Evolutionary conservation across 2,888 invertebrate species (phyloP).

Genomic region (Mechanitis messenoides): DNA sequence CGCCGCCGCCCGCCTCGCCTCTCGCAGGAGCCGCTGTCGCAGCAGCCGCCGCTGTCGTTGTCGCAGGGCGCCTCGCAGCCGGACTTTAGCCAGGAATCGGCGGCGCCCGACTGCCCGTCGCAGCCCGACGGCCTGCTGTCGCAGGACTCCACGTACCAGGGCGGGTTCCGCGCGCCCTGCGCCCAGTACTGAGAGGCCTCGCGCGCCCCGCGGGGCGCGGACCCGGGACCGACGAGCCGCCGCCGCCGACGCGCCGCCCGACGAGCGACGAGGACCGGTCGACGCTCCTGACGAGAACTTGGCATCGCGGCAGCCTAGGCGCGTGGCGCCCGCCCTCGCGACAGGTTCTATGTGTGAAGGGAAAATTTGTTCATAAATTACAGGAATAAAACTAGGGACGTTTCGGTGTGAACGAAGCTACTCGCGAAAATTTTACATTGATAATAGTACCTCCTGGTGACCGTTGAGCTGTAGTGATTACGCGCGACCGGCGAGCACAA

Average conservation of each 20-base stretch:
- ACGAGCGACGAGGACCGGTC: constrained; percentile 31
- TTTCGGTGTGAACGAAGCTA: constrained; percentile 15
- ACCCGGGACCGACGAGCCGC: constrained; percentile 43
- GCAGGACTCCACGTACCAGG: constrained; percentile 93
- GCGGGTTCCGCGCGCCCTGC: constrained; percentile 81
- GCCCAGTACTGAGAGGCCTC: constrained; percentile 81
- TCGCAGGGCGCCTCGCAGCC: constrained; percentile 85
- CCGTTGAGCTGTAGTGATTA: constrained; percentile 7
- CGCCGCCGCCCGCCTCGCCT: constrained; percentile 65
- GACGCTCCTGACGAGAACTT: constrained; percentile 40
- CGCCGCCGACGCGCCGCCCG: constrained; percentile 37
- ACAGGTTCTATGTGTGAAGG: constrained; percentile 37
- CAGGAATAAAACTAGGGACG: constrained; percentile 50
- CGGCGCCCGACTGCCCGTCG: constrained; percentile 90
- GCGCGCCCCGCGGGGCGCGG: constrained; percentile 37
- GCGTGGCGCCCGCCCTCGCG: constrained; percentile 41
- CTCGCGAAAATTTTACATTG: constrained; percentile 18
- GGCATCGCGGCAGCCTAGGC: constrained; percentile 38
- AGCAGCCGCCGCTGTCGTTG: constrained; percentile 82
- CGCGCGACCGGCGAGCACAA: constrained; percentile 27
- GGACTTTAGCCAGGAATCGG: constrained; percentile 88
- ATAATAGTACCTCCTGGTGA: constrained; percentile 16
- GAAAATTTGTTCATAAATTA: constrained; percentile 44
- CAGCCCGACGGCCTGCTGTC: constrained; percentile 97
- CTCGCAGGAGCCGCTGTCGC: constrained; percentile 84